phyloP scores from a whole-genome alignment of 2,113 vertebrate genomes.

The Melospiza melodia region DNA sequence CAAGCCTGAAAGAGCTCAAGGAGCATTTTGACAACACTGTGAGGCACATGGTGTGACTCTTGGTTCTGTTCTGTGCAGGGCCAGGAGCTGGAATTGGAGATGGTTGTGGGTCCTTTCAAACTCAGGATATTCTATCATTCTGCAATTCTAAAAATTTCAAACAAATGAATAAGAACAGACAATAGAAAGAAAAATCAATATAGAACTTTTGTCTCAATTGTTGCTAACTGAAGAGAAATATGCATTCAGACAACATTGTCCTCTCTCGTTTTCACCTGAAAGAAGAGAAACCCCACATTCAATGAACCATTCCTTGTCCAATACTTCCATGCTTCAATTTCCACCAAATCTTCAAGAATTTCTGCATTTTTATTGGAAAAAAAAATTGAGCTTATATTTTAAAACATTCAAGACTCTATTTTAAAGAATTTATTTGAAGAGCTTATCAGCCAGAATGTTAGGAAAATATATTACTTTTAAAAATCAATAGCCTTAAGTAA shows the following conservation, averaged over 20 bases:
- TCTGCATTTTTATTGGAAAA: not conserved
- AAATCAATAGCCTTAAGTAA: not conserved
- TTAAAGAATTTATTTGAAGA: not conserved
- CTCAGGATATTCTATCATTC: not conserved
- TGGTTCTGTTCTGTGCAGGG: not conserved
- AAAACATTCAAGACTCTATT: not conserved
- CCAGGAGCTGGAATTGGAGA: not conserved
- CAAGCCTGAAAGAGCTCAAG: not conserved
- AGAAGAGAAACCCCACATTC: not conserved
- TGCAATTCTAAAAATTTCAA: not conserved
- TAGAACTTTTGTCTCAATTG: not conserved
- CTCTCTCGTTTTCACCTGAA: not conserved
- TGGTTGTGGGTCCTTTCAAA: not conserved
- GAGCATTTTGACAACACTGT: not conserved
- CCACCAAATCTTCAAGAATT: not conserved
- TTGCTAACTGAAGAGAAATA: not conserved
- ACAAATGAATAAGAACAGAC: not conserved
- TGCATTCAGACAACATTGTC: not conserved
- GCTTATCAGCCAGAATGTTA: not conserved
- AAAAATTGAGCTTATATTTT: not conserved
- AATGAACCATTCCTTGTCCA: not conserved
- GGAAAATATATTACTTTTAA: not conserved
- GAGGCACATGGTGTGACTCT: not conserved
- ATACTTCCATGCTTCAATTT: not conserved
- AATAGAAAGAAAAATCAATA: not conserved